phyloP scores from a whole-genome alignment of 2,888 invertebrate species.

The Crematogaster levior region DNA sequence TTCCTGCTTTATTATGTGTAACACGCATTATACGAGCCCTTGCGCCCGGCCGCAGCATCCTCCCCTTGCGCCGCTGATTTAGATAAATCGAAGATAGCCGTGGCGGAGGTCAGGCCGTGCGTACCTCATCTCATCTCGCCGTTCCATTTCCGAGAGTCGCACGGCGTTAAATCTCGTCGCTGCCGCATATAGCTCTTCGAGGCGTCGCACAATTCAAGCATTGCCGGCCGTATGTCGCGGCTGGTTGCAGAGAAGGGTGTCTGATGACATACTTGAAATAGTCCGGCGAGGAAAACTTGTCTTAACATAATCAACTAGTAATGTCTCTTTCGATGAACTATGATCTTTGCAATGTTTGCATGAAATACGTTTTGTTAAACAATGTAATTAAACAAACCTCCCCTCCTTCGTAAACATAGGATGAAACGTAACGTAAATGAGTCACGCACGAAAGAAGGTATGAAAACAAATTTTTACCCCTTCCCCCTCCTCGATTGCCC shows the following conservation, averaged over 20 bases:
- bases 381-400: too few species aligned
- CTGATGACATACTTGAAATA: neutral
- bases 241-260: neutral
- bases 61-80: slow-evolving; percentile 75
- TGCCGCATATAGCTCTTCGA: slow-evolving; percentile 36
- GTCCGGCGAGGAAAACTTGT: slow-evolving; percentile 13
- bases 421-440: neutral
- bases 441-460: neutral
- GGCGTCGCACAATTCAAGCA: slow-evolving; percentile 39
- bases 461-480: neutral
- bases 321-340: neutral
- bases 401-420: neutral
- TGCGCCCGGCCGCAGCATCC: slow-evolving; percentile 11
- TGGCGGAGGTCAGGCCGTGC: slow-evolving; percentile 54
- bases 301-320: neutral
- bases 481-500: neutral
- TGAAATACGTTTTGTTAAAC: too few species aligned
- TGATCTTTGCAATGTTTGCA: neutral
- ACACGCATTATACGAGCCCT: slow-evolving; percentile 73
- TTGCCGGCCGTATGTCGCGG: slow-evolving; percentile 23
- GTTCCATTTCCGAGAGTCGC: slow-evolving; percentile 49
- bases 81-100: slow-evolving; percentile 76
- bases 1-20: slow-evolving; percentile 77
- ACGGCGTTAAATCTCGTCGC: slow-evolving; percentile 40
- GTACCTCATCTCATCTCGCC: slow-evolving; percentile 47